Percentiles rank a stretch among this genome's conserved stretches.
Evolutionary conservation across 2,888 invertebrate species (phyloP).

Genomic region (Carabus problematicus): DNA sequence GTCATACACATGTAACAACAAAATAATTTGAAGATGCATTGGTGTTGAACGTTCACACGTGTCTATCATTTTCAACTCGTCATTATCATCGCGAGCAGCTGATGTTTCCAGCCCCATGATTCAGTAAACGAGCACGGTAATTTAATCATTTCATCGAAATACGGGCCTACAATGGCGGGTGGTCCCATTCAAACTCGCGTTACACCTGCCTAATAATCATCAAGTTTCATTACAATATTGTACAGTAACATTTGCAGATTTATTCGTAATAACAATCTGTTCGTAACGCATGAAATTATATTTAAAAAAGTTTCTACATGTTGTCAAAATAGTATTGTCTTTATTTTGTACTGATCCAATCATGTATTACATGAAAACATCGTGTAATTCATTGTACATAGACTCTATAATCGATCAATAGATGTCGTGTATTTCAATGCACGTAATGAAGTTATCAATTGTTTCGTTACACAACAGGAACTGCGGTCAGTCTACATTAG

Average conservation of each 20-base stretch:
- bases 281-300: too few relatives aligned
- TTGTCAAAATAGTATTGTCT: too few relatives aligned
- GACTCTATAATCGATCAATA: too few relatives aligned
- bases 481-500: neutral
- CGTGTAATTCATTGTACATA: too few relatives aligned
- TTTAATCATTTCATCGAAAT: conserved; percentile 32
- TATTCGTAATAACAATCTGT: too few relatives aligned
- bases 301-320: too few relatives aligned
- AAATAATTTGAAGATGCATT: conserved; percentile 37
- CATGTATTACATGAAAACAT: too few relatives aligned
- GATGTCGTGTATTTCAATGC: too few relatives aligned
- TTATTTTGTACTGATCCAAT: too few relatives aligned
- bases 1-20: conserved; percentile 19
- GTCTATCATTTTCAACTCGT: conserved; percentile 17
- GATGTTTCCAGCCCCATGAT: conserved; percentile 27
- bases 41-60: conserved; percentile 34
- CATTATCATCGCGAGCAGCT: conserved; percentile 2
- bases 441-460: too few relatives aligned
- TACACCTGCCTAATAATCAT: conserved; percentile 1
- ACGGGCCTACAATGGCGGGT: neutral
- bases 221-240: too few relatives aligned
- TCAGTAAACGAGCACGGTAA: conserved; percentile 25
- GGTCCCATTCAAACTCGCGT: neutral
- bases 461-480: neutral
- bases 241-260: too few relatives aligned